Conservation (phyloP, 1,140 invertebrate genomes). For the Drosophila navojoa region DNA sequence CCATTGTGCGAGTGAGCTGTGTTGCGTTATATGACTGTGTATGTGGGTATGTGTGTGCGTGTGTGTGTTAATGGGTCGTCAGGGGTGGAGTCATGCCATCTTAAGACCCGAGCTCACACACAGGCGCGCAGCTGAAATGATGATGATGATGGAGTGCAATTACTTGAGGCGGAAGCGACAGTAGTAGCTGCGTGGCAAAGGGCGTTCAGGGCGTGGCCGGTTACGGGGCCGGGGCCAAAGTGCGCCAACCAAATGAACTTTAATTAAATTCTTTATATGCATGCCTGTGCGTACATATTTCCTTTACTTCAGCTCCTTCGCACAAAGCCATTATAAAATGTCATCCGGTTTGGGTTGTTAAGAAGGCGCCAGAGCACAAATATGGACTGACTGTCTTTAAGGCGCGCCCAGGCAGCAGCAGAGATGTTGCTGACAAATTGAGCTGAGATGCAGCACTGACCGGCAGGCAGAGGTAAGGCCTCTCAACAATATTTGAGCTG, state of each 20-base stretch:
- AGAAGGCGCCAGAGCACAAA: no score
- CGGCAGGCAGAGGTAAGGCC: background rate
- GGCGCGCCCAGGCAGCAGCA: background rate
- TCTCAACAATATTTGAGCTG: background rate
- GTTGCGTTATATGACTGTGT: background rate
- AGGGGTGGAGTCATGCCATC: background rate
- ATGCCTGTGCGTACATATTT: constrained; percentile 58
- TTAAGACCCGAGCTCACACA: constrained; percentile 14
- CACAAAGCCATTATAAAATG: constrained; percentile 63
- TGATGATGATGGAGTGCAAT: constrained; percentile 67
- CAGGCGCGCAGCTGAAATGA: constrained; percentile 35
- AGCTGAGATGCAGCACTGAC: constrained; percentile 1
- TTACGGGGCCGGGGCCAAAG: background rate
- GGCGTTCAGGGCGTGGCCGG: background rate
- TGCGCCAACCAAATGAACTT: constrained; percentile 68
- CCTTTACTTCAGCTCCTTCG: constrained; percentile 18
- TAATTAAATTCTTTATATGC: constrained; percentile 78
- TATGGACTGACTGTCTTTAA: no score
- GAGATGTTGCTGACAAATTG: background rate
- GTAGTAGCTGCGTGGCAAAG: constrained; percentile 29
- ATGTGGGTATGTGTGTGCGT: constrained; percentile 22
- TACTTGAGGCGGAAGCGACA: constrained; percentile 69
- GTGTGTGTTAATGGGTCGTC: constrained; percentile 48
- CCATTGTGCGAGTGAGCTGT: constrained; percentile 29
- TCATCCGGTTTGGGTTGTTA: constrained; percentile 24